These are phyloP conservation scores for Eupleurogrammus muticus DNA, from an alignment of 2,797 vertebrate genomes.

Conservation along the genomic window DNA sequence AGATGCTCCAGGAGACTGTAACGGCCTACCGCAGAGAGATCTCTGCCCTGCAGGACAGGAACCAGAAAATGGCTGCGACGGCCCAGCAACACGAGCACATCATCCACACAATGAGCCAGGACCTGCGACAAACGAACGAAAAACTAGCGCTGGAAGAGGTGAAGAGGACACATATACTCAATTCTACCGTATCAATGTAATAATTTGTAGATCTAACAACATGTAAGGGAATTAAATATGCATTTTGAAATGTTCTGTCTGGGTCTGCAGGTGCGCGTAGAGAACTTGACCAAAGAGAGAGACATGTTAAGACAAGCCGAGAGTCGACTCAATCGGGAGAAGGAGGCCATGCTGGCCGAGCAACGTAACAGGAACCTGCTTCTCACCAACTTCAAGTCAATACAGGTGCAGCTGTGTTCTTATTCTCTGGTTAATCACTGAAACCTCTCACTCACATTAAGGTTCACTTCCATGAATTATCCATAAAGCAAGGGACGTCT, in stretches of 20 bases:
- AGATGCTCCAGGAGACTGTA: conserved; percentile 95
- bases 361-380: conserved; percentile 94
- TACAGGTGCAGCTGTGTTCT: conserved; percentile 82
- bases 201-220: neutral
- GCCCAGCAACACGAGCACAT: conserved; percentile 93
- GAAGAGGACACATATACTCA: conserved; percentile 18
- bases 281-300: conserved; percentile 93
- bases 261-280: conserved; percentile 87
- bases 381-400: conserved; percentile 93
- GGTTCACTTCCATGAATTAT: too few species aligned
- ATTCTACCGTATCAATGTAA: neutral
- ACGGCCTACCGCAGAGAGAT: conserved; percentile 92
- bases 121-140: conserved; percentile 91
- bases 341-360: conserved; percentile 90
- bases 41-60: conserved; percentile 89
- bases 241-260: neutral
- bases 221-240: neutral
- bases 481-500: too few species aligned
- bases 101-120: conserved; percentile 94
- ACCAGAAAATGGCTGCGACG: conserved; percentile 89
- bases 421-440: neutral
- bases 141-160: conserved; percentile 93
- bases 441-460: neutral
- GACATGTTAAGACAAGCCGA: conserved; percentile 93
- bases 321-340: conserved; percentile 89